Evolutionary conservation across 2,113 vertebrate species (phyloP).

Genomic region (Mola mola): DNA sequence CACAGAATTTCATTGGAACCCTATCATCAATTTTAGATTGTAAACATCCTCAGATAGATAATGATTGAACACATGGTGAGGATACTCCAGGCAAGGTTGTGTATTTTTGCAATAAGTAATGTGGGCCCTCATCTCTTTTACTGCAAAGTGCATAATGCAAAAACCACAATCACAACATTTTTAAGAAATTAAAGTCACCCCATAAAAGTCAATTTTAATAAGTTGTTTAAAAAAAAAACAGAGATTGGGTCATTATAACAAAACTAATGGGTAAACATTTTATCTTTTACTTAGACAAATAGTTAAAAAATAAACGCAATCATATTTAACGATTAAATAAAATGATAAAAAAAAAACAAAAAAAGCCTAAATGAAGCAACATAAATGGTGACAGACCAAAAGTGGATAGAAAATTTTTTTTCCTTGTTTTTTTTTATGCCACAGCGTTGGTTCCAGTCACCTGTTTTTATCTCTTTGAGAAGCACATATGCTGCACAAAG

Average conservation of each 20-base stretch:
- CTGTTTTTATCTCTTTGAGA: too few species aligned
- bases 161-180: neutral
- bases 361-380: neutral
- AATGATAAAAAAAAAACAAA: neutral
- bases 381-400: too few species aligned
- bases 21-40: neutral
- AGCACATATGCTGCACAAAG: too few species aligned
- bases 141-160: too few species aligned
- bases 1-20: neutral
- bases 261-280: neutral
- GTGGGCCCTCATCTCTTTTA: too few species aligned
- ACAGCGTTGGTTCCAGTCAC: too few species aligned
- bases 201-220: neutral
- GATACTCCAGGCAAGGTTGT: neutral
- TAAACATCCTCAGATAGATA: neutral
- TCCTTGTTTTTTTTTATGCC: too few species aligned
- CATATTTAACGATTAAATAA: neutral
- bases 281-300: neutral
- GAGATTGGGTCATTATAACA: too few species aligned
- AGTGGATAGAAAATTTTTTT: too few species aligned
- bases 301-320: neutral
- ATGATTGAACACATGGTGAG: neutral
- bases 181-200: neutral
- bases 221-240: neutral
- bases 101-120: neutral